Evolutionary conservation across 2,888 invertebrate species (phyloP), one percentile per base, ranked within the genome.

Genomic region (Melolontha melolontha): DNA sequence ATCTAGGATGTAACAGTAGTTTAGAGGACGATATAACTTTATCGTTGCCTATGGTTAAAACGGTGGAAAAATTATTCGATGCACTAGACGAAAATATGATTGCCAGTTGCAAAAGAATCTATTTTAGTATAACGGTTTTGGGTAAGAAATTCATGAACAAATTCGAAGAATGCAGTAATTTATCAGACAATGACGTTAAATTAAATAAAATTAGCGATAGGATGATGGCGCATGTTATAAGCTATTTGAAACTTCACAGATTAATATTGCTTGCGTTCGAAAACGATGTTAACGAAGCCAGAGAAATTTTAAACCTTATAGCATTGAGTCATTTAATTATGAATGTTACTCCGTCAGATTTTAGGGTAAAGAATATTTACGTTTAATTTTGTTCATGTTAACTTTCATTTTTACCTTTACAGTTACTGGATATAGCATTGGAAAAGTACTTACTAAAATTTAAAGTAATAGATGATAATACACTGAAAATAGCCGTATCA

Each of bases 241-340:
- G 68, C 50, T 59, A 64, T 39, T 16, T 68, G 12, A 68, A 68
- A 44, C 44, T 68, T 2, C 68, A 68, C 29, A 57, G 65, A 49
- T 22, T 68, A 27, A 22, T 68, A n/a, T 40, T 68, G 49, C 39
- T 47, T 5, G 44, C 64, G 16, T 65, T 68, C n/a, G 65, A 68
- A 51, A 64, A 42, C 49, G 34, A 68, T 22, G 44, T 65, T 14
- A 42, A 64, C 40, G 64, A 68, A 47, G 68, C 66, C n/a, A 50
- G 51, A 11, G 52, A 68, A 34, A 64, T 66, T 29, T 34, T 71
- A n/a, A 57, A 68, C 42, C 62, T 71, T 34, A 50, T 71, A 44
- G 70, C 70, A 8, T 55, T 66, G 44, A 70, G 71, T 42, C 71
- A 71, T 41, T 11, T 64, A 7, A 34, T 68, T 0, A 68, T 71